Evolutionary conservation across 1,140 invertebrate genomes (phyloP), one percentile per base, ranked within the genome.

Genomic region (Microplitis demolitor): DNA sequence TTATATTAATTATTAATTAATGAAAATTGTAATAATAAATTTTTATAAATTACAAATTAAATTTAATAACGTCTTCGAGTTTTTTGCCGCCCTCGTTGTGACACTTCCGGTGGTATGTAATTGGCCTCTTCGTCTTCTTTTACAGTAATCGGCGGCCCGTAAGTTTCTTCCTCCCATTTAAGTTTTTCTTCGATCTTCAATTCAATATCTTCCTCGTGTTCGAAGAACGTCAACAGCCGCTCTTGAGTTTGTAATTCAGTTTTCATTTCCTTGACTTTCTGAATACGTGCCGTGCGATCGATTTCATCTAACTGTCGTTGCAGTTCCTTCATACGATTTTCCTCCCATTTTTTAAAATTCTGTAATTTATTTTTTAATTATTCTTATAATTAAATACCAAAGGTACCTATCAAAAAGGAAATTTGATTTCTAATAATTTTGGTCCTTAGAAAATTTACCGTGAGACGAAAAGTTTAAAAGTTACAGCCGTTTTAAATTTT

Each of bases 151-250:
- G 63, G 9, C 14, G 35, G 60, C 5, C 77, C 77, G 72, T 79
- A 78, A n/a, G 75, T 70, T 35, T 72, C 2, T 13, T 77, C 83
- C 83, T 77, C 84, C 79, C 61, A 87, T 87, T 53, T 76, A 79
- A 84, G 78, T 76, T 85, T 89, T 81, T 80, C 87, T 77, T 91
- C 91, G 77, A 94, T 93, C 82, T 90, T 76, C 11, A 95, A 82
- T 80, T 95, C 93, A 69, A 94, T 90, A 77, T 91, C 79, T 60
- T 94, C 91, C 80, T 94, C 90, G 78, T 92, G 91, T 62, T 94
- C 92, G 85, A 95, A 94, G 88, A 92, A 95, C 87, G 92, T 94
- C 37, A 95, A 84, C 69, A 91, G 88, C 77, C 90, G 89, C 79
- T 94, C 92, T 78, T 88, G 88, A n/a, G 87, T 76, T 54, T 87